These are phyloP conservation scores for Erethizon dorsatum DNA, from an alignment of 2,797 vertebrate genomes.

Conservation along the genomic window DNA sequence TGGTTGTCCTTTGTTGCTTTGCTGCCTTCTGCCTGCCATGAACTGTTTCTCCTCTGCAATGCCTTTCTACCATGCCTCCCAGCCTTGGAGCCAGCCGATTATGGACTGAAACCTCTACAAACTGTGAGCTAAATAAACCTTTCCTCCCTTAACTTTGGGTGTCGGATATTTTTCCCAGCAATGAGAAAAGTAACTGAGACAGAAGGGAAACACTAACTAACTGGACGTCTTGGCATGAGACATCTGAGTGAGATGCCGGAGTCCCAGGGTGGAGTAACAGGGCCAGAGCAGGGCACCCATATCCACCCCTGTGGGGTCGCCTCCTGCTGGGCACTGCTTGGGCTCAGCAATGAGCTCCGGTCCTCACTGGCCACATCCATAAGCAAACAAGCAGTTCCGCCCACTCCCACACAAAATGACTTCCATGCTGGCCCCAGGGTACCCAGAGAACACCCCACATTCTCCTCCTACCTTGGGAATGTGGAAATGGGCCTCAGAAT, in stretches of 20 bases:
- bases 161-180: background rate
- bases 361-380: background rate
- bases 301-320: no score
- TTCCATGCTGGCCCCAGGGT: fast-evolving
- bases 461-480: background rate
- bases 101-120: background rate
- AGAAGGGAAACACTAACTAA: background rate
- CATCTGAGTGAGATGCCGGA: background rate
- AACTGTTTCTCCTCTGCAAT: background rate
- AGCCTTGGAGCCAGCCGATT: background rate
- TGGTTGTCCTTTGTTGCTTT: no score
- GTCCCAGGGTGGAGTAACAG: background rate
- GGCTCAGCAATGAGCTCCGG: background rate
- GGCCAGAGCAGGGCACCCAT: background rate
- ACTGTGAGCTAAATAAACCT: background rate
- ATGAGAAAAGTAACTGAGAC: background rate
- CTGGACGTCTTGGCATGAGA: fast-evolving
- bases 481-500: background rate
- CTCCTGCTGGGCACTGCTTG: fast-evolving
- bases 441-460: background rate
- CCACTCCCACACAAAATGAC: background rate
- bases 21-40: background rate
- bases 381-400: background rate
- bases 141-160: background rate
- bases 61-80: no score